Percentiles rank a stretch among this genome's conserved stretches.
Evolutionary conservation across 2,113 vertebrate species (phyloP).

Genomic region (Collichthys lucidus): DNA sequence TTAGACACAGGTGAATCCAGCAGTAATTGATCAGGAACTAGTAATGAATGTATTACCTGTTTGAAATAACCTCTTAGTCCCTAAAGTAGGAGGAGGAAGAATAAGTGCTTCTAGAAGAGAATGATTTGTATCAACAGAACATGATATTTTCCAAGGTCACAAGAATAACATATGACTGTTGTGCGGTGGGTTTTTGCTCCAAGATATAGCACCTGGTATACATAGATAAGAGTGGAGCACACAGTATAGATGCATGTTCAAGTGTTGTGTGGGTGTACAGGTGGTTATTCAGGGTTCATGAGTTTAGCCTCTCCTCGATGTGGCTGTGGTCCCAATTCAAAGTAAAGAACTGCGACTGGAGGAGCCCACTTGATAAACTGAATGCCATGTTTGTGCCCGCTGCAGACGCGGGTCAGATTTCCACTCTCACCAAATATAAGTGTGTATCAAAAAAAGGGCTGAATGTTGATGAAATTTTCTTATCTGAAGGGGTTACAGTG

Average conservation of each 20-base stretch:
- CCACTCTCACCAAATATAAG: neutral
- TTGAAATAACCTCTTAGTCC: neutral
- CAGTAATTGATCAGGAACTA: neutral
- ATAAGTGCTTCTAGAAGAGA: neutral
- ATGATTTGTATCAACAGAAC: neutral
- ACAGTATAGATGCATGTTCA: neutral
- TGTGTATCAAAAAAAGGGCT: neutral
- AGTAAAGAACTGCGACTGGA: neutral
- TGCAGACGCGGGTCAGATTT: neutral
- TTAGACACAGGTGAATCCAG: neutral
- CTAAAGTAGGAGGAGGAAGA: neutral
- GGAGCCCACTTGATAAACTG: neutral
- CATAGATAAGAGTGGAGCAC: conserved; percentile 29
- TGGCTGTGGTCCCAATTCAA: conserved; percentile 15
- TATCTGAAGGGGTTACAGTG: neutral
- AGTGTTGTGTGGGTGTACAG: conserved; percentile 22
- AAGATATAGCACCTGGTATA: conserved; percentile 14
- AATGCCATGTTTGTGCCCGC: neutral
- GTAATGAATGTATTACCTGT: neutral
- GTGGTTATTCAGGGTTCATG: conserved; percentile 11
- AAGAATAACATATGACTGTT: conserved; percentile 8
- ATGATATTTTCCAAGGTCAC: conserved; percentile 8
- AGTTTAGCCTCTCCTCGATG: conserved; percentile 18
- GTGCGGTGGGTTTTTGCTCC: neutral
- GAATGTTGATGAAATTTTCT: neutral